Evolutionary conservation across 2,888 invertebrate genomes (phyloP).

Genomic region (Lissocephala sabroskyi): DNA sequence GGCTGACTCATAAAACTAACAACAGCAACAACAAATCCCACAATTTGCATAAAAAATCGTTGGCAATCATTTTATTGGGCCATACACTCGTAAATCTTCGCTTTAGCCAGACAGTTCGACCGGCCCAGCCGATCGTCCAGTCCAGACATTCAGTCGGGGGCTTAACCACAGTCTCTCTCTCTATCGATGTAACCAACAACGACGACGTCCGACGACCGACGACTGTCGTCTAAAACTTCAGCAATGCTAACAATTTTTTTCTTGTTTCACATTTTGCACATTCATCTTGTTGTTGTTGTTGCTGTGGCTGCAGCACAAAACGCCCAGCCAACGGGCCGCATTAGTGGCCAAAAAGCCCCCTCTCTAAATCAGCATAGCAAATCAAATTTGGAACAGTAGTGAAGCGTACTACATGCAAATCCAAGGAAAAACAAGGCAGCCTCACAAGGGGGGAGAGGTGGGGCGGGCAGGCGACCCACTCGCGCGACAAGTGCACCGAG

Average conservation of each 20-base stretch:
- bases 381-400: slow-evolving; percentile 66
- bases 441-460: neutral
- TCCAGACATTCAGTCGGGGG: slow-evolving; percentile 12
- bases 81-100: slow-evolving; percentile 69
- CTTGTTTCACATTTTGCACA: no score
- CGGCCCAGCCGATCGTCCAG: neutral
- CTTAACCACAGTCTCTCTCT: no score
- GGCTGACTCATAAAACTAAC: slow-evolving; percentile 47
- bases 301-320: no score
- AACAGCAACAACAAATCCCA: slow-evolving; percentile 28
- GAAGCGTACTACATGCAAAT: slow-evolving; percentile 6
- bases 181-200: no score
- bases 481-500: slow-evolving; percentile 52
- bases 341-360: neutral
- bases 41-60: slow-evolving; percentile 71
- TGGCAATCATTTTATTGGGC: slow-evolving; percentile 72
- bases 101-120: neutral
- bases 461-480: neutral
- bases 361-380: slow-evolving; percentile 55
- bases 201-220: no score
- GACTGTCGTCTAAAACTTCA: no score
- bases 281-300: no score
- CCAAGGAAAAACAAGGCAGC: neutral
- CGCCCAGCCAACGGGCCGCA: neutral
- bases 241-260: no score